Base-by-base conservation (phyloP, 2,797 vertebrate genomes). In the Rhinoraja longicauda region DNA sequence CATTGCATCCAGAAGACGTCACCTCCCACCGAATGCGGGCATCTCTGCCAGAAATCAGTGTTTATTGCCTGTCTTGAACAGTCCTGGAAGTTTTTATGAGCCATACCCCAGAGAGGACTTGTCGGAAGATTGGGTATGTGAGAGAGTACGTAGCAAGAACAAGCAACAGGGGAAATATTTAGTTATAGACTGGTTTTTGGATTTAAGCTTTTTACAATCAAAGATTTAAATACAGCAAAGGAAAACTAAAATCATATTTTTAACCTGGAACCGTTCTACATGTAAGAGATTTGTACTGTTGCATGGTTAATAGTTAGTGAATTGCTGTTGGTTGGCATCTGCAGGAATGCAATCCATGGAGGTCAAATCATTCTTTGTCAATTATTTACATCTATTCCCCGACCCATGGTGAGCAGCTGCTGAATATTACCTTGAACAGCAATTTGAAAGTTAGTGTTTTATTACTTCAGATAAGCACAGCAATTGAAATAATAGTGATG, bases 301-400 rank as follows among this genome's bases (percentile, higher is more conserved):
- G 45, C 39, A 45, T 45, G 45, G 82, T 86, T 86, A 86, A 84
- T 62, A 88, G 59, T 21, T 67, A 9, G 15, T 21, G n/a, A 36
- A 36, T 67, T 88, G 32, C 62, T 36, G n/a, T 17, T 21, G 10
- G n/a, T 32, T 36, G n/a, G 67, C 62, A 67, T 29, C n/a, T 19
- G 17, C 36, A 67, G 84, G 84, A 88, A 88, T 88, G 84, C 17
- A 88, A 67, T 88, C 17, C 59, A 67, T 36, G 62, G 59, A 88
- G 64, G 62, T 32, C 32, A 88, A 88, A 17, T 32, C 17, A 13
- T 67, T 88, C 32, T 67, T 10, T 67, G 62, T 88, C 19, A 88
- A 36, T 88, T 67, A 88, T 88, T 88, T 88, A 67, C 84, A 64
- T 36, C 15, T 17, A 64, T 29, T 45, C 53, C 10, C 29, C 26